Conservation (phyloP, 2,113 vertebrate species). For the Balaeniceps rex region DNA sequence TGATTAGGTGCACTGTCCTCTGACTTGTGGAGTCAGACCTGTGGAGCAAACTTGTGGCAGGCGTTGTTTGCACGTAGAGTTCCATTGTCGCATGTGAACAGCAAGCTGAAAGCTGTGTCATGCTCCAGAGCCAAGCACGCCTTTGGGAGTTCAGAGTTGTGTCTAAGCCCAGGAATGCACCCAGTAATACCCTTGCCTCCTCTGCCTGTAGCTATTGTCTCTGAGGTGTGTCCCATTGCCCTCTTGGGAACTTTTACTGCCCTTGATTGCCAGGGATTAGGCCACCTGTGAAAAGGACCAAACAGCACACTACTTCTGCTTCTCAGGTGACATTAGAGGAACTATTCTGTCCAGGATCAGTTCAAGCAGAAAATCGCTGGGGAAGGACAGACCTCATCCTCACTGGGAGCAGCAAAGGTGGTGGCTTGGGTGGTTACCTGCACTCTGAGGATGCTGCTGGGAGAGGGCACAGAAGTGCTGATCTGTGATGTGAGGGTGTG, state of each 20-base stretch:
- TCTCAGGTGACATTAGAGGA: neutral
- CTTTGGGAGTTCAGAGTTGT: neutral
- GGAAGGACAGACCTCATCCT: neutral
- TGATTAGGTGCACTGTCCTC: neutral
- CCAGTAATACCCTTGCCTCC: neutral
- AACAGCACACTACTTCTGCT: neutral
- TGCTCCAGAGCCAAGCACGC: neutral
- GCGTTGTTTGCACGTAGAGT: fast-evolving
- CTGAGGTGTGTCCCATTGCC: neutral
- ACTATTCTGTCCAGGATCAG: neutral
- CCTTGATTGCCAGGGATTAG: neutral
- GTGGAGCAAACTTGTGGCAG: neutral
- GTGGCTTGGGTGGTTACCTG: neutral
- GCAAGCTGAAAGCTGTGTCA: neutral
- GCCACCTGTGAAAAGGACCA: neutral
- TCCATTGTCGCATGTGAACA: neutral
- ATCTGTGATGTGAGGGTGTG: neutral
- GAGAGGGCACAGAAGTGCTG: neutral
- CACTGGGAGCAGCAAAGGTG: neutral
- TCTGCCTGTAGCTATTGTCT: neutral
- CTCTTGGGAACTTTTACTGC: neutral
- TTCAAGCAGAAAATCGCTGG: neutral
- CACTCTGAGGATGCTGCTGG: neutral
- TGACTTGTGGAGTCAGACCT: neutral
- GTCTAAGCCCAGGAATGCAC: neutral